Evolutionary conservation across 2,797 vertebrate species (phyloP), one percentile per base, ranked within the genome.

Genomic region (Anguilla megastoma): DNA sequence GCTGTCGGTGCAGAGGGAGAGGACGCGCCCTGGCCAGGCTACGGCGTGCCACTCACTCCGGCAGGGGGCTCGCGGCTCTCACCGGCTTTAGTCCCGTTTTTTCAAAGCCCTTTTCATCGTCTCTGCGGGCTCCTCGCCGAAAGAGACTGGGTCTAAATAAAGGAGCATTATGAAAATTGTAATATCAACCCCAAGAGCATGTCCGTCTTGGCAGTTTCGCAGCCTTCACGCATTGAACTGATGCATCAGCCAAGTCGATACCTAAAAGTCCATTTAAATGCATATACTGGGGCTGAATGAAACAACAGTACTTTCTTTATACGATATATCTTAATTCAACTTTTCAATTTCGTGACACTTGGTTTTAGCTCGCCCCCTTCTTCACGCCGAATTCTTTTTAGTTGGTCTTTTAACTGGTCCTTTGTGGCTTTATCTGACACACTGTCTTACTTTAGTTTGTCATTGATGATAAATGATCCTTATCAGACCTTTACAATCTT

Each of bases 111-210:
- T 92, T 96, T 96, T 96, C 95, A 96, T 93, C 92, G 80, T 87
- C 96, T 93, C 96, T 94, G 95, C 96, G 92, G 96, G 96, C 95
- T 95, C 88, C 95, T 93, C 95, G 93, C 95, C 91, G 92, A 95
- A 95, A 94, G 95, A 95, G 96, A 94, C 92, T 94, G 93, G 92
- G 92, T 94, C 91, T 87, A 91, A 95, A 96, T 96, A 96, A 97
- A 96, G 95, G 95, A 93, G 95, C 93, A 95, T 96, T 96, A 96
- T 96, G 95, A 95, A 95, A 96, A 96, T 96, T 92, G 96, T 96
- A 95, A 96, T 96, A 95, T 95, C 94, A 92, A 92, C 93, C 94
- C 36, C 87, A 93, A 93, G 94, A 96, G 94, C 95, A 95, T 94
- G 95, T 95, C 95, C 93, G 87, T 88, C 54, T 87, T 93, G 94